Conservation (phyloP, 30 jellyfish, hydroid and myxozoan species). For the Aurelia sp. region DNA sequence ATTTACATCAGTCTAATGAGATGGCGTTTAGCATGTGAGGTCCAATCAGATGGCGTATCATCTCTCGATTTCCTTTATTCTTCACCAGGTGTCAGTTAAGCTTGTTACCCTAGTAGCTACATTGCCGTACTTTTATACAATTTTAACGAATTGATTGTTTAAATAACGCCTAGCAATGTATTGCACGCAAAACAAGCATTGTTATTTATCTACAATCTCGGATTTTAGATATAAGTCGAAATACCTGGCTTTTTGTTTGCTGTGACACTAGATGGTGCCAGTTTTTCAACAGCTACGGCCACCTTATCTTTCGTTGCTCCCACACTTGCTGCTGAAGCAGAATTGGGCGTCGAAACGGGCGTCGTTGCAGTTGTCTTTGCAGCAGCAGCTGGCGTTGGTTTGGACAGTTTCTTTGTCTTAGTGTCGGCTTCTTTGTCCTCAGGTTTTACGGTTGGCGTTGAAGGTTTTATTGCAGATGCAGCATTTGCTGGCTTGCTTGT, state of each 20-base stretch:
- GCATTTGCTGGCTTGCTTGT: not conserved
- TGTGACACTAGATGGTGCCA: slow-evolving; percentile 45
- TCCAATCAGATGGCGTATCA: no score
- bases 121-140: no score
- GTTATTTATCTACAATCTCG: no score
- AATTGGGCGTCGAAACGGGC: not conserved
- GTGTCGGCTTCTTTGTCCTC: not conserved
- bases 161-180: no score
- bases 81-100: no score
- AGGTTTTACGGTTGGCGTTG: slow-evolving; percentile 52
- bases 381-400: not conserved
- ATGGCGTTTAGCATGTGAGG: no score
- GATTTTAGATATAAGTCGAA: no score
- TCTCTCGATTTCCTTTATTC: no score
- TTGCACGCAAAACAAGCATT: no score
- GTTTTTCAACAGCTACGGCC: slow-evolving; percentile 82
- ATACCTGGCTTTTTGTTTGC: slow-evolving; percentile 62
- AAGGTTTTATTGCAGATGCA: slow-evolving; percentile 25
- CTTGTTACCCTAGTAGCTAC: no score
- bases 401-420: not conserved
- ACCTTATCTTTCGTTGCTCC: slow-evolving; percentile 73
- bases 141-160: no score
- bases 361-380: slow-evolving; percentile 6
- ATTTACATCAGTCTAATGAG: no score
- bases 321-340: not conserved